Conservation (phyloP, 2,113 vertebrate species). For the Campylorhamphus procurvoides region DNA sequence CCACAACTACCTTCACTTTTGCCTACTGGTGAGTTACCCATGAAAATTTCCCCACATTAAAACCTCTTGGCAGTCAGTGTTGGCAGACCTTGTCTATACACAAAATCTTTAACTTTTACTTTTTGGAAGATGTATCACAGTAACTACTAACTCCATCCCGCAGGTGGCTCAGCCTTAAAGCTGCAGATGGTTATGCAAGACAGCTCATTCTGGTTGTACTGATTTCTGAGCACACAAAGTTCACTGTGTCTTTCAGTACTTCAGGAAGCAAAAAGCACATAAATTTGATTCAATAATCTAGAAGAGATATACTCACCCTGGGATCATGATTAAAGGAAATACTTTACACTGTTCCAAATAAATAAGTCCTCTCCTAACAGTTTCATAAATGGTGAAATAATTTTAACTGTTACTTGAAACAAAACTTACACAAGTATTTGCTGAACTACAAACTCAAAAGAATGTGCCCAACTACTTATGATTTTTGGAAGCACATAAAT, state of each 20-base stretch:
- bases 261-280: background rate
- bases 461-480: accelerated
- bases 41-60: background rate
- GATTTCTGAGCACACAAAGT: background rate
- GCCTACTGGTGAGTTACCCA: background rate
- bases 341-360: background rate
- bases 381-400: background rate
- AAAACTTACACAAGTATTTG: background rate
- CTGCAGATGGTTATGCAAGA: background rate
- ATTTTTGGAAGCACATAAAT: background rate
- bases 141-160: background rate
- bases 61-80: background rate
- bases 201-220: background rate
- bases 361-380: background rate
- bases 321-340: background rate
- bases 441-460: background rate
- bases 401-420: background rate
- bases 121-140: background rate
- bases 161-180: background rate
- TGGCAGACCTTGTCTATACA: background rate
- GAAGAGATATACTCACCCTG: background rate
- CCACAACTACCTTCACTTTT: background rate
- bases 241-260: background rate
- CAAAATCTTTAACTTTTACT: background rate
- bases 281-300: background rate